phyloP scores from a whole-genome alignment of 2,888 invertebrate species.

The Petrolisthes manimaculis region DNA sequence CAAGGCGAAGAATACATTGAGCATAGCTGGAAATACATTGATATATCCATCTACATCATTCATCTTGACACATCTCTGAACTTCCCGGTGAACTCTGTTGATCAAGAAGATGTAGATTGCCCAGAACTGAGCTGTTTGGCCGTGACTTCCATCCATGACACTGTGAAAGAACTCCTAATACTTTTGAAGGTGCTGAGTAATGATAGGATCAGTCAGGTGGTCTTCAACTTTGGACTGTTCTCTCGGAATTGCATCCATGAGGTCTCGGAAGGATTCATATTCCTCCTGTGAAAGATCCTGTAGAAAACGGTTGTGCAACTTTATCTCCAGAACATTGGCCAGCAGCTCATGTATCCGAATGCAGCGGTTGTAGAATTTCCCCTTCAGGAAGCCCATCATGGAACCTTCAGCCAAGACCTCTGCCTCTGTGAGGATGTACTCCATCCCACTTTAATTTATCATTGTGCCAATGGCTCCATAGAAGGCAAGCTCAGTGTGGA shows the following conservation, averaged over 20 bases:
- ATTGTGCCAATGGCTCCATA: background rate
- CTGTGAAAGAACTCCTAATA: background rate
- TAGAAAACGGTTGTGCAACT: constrained; percentile 2
- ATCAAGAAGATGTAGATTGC: constrained; percentile 6
- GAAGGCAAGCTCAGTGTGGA: constrained; percentile 21
- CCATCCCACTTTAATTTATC: constrained; percentile 22
- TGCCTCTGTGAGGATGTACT: constrained; percentile 21
- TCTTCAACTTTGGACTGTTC: background rate
- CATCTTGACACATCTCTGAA: background rate
- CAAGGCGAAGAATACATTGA: constrained; percentile 15
- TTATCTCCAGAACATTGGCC: constrained; percentile 20
- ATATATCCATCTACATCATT: constrained; percentile 14
- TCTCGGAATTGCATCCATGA: background rate
- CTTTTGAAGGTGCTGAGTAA: background rate
- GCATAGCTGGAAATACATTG: background rate
- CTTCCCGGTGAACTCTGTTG: constrained; percentile 7
- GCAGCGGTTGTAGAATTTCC: constrained; percentile 26
- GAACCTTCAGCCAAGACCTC: constrained; percentile 21
- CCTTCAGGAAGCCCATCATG: constrained; percentile 8
- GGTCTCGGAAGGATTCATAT: background rate
- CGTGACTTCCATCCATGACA: background rate
- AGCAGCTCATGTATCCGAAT: constrained; percentile 6
- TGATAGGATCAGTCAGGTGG: background rate
- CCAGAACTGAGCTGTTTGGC: constrained; percentile 21
- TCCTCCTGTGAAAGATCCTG: background rate